Evolutionary conservation across 2,888 invertebrate species (phyloP).

Genomic region (Eristalinus sepulchralis): DNA sequence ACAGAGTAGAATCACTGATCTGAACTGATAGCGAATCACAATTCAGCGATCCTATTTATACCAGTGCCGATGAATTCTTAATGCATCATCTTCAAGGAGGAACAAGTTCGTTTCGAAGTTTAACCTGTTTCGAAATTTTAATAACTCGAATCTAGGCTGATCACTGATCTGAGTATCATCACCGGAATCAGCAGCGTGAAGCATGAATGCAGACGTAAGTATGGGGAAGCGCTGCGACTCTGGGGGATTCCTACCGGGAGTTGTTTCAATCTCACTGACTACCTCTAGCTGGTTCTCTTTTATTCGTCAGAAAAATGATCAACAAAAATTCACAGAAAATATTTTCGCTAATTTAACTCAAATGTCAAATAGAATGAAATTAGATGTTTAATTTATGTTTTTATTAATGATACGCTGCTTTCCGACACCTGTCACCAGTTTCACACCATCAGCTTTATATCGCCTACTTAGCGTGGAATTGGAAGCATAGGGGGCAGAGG

Average conservation of each 20-base stretch:
- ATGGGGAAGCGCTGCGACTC: not conserved
- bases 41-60: not conserved
- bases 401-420: not conserved
- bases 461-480: too few species aligned
- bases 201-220: not conserved
- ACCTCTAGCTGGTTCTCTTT: not conserved
- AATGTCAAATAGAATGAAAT: conserved; percentile 4
- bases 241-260: not conserved
- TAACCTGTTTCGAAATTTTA: not conserved
- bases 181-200: not conserved
- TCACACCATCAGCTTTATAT: too few species aligned
- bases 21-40: not conserved
- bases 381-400: not conserved
- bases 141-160: not conserved
- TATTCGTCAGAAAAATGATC: not conserved
- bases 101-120: not conserved
- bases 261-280: not conserved
- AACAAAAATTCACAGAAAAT: not conserved
- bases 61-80: not conserved
- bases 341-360: not conserved
- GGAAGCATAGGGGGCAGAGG: too few species aligned
- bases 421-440: not conserved
- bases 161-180: not conserved
- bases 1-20: not conserved
- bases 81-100: not conserved